Evolutionary conservation across 2,888 invertebrate species (phyloP).

Genomic region (Candidula unifasciata): DNA sequence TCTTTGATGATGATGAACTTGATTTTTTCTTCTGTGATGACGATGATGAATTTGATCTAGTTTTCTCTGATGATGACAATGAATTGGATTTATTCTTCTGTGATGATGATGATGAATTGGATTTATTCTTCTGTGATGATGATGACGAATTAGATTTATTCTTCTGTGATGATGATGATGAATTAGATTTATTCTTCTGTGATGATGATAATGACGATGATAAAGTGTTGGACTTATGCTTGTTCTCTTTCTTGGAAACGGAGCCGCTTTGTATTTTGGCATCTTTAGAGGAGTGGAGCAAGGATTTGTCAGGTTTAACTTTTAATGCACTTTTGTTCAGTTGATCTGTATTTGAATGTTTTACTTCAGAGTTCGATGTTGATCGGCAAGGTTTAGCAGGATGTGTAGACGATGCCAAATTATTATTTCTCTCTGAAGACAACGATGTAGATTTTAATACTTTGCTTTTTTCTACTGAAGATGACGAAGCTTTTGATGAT

Average conservation of each 20-base stretch:
- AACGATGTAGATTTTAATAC: slow-evolving; percentile 11
- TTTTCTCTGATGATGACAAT: background rate
- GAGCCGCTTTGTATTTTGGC: background rate
- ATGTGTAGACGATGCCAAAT: slow-evolving; percentile 12
- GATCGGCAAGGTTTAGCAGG: background rate
- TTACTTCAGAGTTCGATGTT: background rate
- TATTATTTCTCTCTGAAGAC: slow-evolving; percentile 30
- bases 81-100: too few species aligned
- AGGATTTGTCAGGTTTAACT: background rate
- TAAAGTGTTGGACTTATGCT: background rate
- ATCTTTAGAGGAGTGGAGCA: background rate
- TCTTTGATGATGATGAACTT: slow-evolving; percentile 5
- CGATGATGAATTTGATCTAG: slow-evolving; percentile 6
- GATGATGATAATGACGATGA: slow-evolving; percentile 9
- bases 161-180: background rate
- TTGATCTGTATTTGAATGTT: slow-evolving; percentile 5
- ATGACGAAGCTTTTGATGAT: slow-evolving; percentile 33
- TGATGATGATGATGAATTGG: background rate
- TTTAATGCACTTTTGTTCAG: slow-evolving; percentile 7
- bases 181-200: background rate
- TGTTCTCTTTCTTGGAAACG: slow-evolving; percentile 22
- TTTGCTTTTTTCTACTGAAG: slow-evolving; percentile 3
- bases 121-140: slow-evolving; percentile 14
- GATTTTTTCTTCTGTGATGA: too few species aligned
- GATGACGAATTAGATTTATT: slow-evolving; percentile 1